Evolutionary conservation across 2,113 vertebrate species (phyloP).

Genomic region (Rhagologus leucostigma): DNA sequence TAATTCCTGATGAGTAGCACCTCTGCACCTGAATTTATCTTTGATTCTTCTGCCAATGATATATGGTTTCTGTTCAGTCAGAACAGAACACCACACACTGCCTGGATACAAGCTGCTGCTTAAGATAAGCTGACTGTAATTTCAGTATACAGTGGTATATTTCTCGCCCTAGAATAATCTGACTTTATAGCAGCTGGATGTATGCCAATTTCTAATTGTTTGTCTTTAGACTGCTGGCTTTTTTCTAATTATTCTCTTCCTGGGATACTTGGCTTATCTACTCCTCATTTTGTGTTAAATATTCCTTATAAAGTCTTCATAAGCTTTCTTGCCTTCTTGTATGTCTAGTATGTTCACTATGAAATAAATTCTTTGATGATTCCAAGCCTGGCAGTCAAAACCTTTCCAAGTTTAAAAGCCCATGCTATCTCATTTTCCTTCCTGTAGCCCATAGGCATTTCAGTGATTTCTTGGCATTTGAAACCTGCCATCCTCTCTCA

Average conservation of each 20-base stretch:
- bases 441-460: not conserved
- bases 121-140: conserved; percentile 66
- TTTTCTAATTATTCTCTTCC: conserved; percentile 70
- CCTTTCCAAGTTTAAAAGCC: conserved; percentile 7
- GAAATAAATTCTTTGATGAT: conserved; percentile 29
- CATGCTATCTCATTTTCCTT: not conserved
- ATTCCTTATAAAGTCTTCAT: conserved; percentile 48
- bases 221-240: conserved; percentile 54
- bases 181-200: conserved; percentile 57
- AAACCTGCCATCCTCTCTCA: not conserved
- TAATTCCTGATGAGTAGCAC: not conserved
- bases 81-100: conserved; percentile 11
- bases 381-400: not conserved
- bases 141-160: conserved; percentile 50
- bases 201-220: conserved; percentile 58
- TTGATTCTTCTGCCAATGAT: conserved; percentile 3
- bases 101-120: conserved; percentile 61
- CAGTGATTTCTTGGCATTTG: not conserved
- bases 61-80: conserved; percentile 4
- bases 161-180: conserved; percentile 51
- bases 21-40: not conserved
- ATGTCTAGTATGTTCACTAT: not conserved
- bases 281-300: conserved; percentile 40
- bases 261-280: conserved; percentile 50
- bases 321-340: not conserved